phyloP scores from a whole-genome alignment of 2,113 vertebrate genomes.

The Cheirogaleus medius region DNA sequence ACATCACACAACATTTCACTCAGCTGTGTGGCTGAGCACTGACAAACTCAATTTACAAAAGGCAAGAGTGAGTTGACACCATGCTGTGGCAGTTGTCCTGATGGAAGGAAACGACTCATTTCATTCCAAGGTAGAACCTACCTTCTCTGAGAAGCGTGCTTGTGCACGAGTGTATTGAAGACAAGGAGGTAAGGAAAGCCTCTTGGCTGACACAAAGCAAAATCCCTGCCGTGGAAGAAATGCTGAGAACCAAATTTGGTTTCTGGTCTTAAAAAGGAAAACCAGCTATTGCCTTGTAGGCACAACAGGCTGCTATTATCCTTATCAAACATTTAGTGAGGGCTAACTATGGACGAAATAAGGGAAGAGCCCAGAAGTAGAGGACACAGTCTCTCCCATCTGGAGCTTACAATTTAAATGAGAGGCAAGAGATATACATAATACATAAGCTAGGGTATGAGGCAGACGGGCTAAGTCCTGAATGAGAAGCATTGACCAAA shows the following conservation, averaged over 20 bases:
- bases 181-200: neutral
- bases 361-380: neutral
- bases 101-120: conserved; percentile 72
- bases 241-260: neutral
- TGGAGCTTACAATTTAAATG: neutral
- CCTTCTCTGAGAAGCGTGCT: conserved; percentile 56
- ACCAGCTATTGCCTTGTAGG: neutral
- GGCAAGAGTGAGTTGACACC: conserved; percentile 67
- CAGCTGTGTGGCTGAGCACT: conserved; percentile 84
- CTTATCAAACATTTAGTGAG: neutral
- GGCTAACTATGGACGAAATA: neutral
- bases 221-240: neutral
- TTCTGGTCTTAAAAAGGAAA: neutral
- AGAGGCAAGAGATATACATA: neutral
- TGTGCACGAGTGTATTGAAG: conserved; percentile 27
- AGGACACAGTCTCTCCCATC: neutral
- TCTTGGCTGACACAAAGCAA: neutral
- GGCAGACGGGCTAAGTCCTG: neutral
- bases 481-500: neutral
- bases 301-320: neutral
- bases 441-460: neutral
- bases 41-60: conserved; percentile 88
- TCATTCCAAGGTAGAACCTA: conserved; percentile 63
- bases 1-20: conserved; percentile 78
- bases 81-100: conserved; percentile 56